Base-by-base conservation (phyloP, 2,888 invertebrate species). In the Nymphalis c-album region DNA sequence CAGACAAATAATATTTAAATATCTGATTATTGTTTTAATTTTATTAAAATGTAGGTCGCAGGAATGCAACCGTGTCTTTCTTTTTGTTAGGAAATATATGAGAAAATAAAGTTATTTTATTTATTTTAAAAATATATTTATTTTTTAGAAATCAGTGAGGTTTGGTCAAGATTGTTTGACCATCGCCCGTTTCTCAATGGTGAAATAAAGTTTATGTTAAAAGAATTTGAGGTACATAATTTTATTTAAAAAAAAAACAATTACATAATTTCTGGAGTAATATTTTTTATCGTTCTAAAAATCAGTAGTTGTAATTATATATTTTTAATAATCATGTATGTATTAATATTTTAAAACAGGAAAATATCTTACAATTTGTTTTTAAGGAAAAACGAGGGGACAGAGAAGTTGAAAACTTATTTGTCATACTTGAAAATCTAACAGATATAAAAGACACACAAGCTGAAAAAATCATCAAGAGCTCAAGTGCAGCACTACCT, bases 111-210 rank as follows among this genome's bases (percentile, higher is more conserved):
- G 46, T 16, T 46, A 17, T 48, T 10, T 50, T 10, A 13, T 20
- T 50, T 50, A 31, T 55, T 31, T 7, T n/a, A 48, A 57, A 57
- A 22, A 10, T 22, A 10, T 10, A 13, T 13, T 47, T 7, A 20
- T 64, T 48, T 64, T 67, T 22, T 67, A 98, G 97, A 96, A 93
- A 93, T 95, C 76, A 94, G 95, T 73, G 96, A 96, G 88, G 95
- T 97, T 84, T 97, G 97, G 95, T 94, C 94, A 78, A 94, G 97
- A 81, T 91, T 98, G 69, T 96, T 98, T 88, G 97, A 98, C 87
- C 98, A 98, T 81, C 94, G 95, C 73, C 96, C 96, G 47, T 97
- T 97, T 84, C 85, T 97, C 69, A 96, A 95, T 87, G 97, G 97
- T 66, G 98, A 98, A 94, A 95, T 97, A 74, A 95, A 95, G 75